Percentiles rank a stretch among this genome's conserved stretches.
These are phyloP conservation scores for Drosophila ercepeae DNA, from an alignment of 1,140 invertebrate species.

Conservation along the genomic window DNA sequence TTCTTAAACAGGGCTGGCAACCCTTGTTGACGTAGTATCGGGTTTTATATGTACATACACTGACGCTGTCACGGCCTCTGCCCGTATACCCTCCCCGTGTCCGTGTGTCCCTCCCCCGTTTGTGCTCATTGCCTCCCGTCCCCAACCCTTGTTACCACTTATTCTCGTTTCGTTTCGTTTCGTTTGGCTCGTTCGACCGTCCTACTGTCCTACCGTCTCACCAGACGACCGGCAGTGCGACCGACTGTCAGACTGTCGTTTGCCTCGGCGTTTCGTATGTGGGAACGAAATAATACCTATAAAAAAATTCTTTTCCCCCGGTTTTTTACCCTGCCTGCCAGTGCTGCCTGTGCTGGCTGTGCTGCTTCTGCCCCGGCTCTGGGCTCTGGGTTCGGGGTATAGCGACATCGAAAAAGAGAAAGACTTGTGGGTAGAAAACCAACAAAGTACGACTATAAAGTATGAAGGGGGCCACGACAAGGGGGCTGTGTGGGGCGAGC, in stretches of 20 bases:
- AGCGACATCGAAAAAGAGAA: conserved; percentile 80
- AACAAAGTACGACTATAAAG: conserved; percentile 82
- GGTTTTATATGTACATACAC: conserved; percentile 78
- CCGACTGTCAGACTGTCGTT: conserved; percentile 69
- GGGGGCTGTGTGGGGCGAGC: conserved; percentile 25
- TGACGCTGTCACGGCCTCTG: conserved; percentile 78
- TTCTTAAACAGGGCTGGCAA: conserved; percentile 38
- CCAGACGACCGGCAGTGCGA: conserved; percentile 19
- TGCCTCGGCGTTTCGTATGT: conserved; percentile 77
- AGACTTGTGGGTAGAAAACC: conserved; percentile 82
- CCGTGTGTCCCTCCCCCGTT: conserved; percentile 22
- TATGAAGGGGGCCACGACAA: conserved; percentile 26
- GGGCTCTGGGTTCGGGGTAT: conserved; percentile 42
- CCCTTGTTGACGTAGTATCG: conserved; percentile 71
- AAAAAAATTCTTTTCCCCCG: conserved; percentile 67
- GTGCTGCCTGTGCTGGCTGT: too few relatives aligned
- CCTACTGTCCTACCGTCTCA: conserved; percentile 16
- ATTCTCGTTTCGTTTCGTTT: conserved; percentile 56
- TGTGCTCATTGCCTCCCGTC: conserved; percentile 23
- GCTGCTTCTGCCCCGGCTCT: conserved; percentile 35
- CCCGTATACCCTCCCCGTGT: conserved; percentile 45
- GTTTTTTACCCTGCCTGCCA: conserved; percentile 64
- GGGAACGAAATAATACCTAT: conserved; percentile 81
- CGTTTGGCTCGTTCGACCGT: conserved; percentile 26
- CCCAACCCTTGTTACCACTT: conserved; percentile 22